phyloP scores from a whole-genome alignment of 1,140 invertebrate genomes.

The Conus betulinus region DNA sequence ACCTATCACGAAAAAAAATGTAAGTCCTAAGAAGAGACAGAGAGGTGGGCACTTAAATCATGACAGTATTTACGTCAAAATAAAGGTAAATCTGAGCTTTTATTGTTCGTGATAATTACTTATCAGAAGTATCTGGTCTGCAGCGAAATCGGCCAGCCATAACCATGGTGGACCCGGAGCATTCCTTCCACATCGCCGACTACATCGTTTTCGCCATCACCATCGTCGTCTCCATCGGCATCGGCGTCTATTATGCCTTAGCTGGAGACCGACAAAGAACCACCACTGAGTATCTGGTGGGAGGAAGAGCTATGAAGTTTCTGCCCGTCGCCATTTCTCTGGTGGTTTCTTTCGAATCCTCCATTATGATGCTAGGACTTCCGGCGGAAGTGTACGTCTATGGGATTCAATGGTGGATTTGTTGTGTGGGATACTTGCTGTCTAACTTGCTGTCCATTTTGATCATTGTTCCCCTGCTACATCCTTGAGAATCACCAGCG shows the following conservation, averaged over 20 bases:
- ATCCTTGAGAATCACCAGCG: slow-evolving; percentile 73
- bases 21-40: no score
- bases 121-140: not conserved
- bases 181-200: slow-evolving; percentile 60
- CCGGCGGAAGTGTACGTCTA: slow-evolving; percentile 66
- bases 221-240: slow-evolving; percentile 78
- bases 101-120: no score
- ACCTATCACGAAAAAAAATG: no score
- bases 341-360: slow-evolving; percentile 66
- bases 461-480: slow-evolving; percentile 71
- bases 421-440: slow-evolving; percentile 52
- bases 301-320: slow-evolving; percentile 77
- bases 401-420: slow-evolving; percentile 54
- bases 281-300: slow-evolving; percentile 86
- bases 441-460: slow-evolving; percentile 64
- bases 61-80: no score
- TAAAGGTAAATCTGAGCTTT: no score
- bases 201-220: slow-evolving; percentile 62
- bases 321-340: slow-evolving; percentile 67
- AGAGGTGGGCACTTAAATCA: no score
- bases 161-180: slow-evolving; percentile 39
- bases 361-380: slow-evolving; percentile 76
- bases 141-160: not conserved
- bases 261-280: slow-evolving; percentile 92
- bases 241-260: slow-evolving; percentile 88